Percentiles rank a stretch among this genome's conserved stretches.
Conservation (phyloP, 2,113 vertebrate genomes). For the Oplegnathus fasciatus region DNA sequence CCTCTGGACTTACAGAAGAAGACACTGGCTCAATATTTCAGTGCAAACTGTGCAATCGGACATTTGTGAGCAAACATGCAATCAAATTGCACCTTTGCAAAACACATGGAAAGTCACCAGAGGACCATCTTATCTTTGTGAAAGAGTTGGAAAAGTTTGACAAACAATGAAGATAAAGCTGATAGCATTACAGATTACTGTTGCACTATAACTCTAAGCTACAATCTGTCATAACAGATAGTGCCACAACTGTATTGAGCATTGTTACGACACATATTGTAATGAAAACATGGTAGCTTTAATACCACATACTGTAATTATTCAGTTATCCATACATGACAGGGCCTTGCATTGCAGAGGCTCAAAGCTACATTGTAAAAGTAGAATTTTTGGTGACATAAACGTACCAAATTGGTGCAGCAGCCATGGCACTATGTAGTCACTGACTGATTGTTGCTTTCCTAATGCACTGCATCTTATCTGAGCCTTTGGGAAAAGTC, state of each 20-base stretch:
- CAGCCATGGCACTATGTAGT: conserved; percentile 72
- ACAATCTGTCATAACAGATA: conserved; percentile 73
- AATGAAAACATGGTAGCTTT: conserved; percentile 66
- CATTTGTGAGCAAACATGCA: conserved; percentile 98
- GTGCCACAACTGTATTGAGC: conserved; percentile 67
- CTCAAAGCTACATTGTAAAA: conserved; percentile 50
- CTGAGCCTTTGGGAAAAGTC: conserved; percentile 95
- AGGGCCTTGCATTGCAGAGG: conserved; percentile 42
- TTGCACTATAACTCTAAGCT: conserved; percentile 90
- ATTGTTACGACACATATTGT: conserved; percentile 38
- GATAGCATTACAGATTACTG: conserved; percentile 88
- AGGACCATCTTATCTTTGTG: conserved; percentile 99
- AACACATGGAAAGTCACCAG: conserved; percentile 99
- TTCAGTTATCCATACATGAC: conserved; percentile 36
- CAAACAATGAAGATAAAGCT: conserved; percentile 80
- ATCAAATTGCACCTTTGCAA: conserved; percentile 99
- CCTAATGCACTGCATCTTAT: conserved; percentile 94
- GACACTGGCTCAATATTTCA: conserved; percentile 94
- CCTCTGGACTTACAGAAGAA: conserved; percentile 91
- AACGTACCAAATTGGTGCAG: conserved; percentile 59
- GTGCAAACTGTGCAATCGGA: conserved; percentile 98
- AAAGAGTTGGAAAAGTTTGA: conserved; percentile 84
- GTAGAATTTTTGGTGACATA: conserved; percentile 35
- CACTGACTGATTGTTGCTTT: conserved; percentile 77
- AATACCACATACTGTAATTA: conserved; percentile 64